phyloP scores from a whole-genome alignment of 2,797 vertebrate genomes.

The Centroberyx gerrardi region DNA sequence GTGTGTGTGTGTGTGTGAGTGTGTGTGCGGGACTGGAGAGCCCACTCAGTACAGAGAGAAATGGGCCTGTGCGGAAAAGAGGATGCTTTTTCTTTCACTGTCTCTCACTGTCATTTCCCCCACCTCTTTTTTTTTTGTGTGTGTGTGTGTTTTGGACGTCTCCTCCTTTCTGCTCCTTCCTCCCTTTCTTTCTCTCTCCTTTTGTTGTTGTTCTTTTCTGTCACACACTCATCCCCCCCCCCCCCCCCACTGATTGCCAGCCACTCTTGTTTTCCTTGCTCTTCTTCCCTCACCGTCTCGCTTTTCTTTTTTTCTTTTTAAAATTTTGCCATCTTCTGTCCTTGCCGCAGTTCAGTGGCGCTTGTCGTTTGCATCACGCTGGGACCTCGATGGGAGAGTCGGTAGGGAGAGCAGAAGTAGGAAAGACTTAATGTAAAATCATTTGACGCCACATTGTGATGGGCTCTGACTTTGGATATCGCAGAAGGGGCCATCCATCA shows the following conservation, averaged over 20 bases:
- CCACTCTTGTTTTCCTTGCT: conserved; percentile 13
- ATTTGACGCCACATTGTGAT: conserved; percentile 24
- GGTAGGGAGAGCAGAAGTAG: conserved; percentile 1
- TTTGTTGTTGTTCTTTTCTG: conserved; percentile 13
- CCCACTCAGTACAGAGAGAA: conserved; percentile 37
- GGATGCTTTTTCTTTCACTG: conserved; percentile 17
- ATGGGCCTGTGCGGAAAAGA: conserved; percentile 27
- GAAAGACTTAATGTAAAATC: conserved; percentile 39
- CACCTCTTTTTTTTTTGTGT: conserved; percentile 12
- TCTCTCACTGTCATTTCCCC: conserved; percentile 32
- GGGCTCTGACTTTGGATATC: neutral
- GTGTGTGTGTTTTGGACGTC: conserved; percentile 23
- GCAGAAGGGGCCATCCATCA: conserved; percentile 29
- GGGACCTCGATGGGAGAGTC: neutral
- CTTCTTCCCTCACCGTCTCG: too few species aligned
- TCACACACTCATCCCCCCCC: too few species aligned
- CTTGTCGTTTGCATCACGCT: conserved; percentile 17
- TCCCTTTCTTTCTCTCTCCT: conserved; percentile 11
- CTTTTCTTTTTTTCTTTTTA: neutral
- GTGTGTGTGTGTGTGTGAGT: neutral
- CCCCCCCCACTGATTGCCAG: conserved; percentile 4
- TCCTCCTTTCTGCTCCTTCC: conserved; percentile 3
- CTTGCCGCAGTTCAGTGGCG: conserved; percentile 22
- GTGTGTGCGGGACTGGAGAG: conserved; percentile 44
- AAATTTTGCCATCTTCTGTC: neutral